phyloP scores from a whole-genome alignment of 2,113 vertebrate species.

The Labeo rohita region DNA sequence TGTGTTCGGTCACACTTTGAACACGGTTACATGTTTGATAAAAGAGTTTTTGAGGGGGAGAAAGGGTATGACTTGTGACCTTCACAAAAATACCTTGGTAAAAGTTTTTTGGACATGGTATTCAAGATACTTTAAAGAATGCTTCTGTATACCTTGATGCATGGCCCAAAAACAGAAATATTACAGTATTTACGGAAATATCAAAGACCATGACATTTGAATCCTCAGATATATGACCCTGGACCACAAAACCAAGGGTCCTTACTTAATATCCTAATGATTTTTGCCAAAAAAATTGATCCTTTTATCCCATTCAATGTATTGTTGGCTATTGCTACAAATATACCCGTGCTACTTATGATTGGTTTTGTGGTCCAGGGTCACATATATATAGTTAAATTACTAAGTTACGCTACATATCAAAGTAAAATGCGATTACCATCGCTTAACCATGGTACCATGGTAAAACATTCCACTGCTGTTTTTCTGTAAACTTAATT shows the following conservation, averaged over 20 bases:
- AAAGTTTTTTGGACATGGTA: neutral
- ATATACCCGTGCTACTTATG: no score
- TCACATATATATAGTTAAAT: neutral
- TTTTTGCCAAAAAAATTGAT: no score
- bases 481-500: no score
- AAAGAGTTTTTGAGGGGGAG: neutral
- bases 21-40: neutral
- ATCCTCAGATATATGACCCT: neutral
- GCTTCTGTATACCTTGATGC: neutral
- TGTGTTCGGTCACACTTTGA: conserved; percentile 15
- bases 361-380: no score
- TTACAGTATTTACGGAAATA: neutral
- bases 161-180: neutral
- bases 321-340: no score
- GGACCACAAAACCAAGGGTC: no score
- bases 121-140: neutral
- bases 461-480: no score
- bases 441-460: neutral
- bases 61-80: neutral
- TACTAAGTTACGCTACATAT: neutral
- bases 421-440: neutral
- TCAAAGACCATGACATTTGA: neutral
- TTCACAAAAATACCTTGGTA: neutral
- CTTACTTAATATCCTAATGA: no score
- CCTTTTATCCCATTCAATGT: no score